Percentiles rank a stretch among this genome's conserved stretches.
Conservation (phyloP, 1,140 invertebrate species). For the Eciton burchellii region DNA sequence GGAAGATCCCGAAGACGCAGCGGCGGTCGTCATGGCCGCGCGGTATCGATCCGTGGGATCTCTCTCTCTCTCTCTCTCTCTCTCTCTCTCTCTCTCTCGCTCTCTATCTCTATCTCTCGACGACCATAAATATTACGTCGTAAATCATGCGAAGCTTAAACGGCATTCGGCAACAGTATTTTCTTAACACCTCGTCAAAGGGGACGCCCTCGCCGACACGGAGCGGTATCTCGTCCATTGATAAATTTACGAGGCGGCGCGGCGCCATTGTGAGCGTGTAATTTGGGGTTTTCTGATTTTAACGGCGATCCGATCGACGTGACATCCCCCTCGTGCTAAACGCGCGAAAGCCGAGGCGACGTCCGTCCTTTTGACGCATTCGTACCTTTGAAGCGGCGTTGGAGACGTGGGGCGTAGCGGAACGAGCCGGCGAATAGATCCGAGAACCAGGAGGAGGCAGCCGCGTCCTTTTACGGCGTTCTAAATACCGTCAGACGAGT, state of each 20-base stretch:
- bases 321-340: neutral
- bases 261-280: constrained; percentile 31
- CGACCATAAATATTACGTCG: constrained; percentile 56
- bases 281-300: constrained; percentile 38
- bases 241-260: constrained; percentile 47
- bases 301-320: constrained; percentile 10
- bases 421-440: neutral
- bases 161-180: constrained; percentile 72
- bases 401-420: neutral
- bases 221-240: constrained; percentile 28
- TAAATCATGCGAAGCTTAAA: constrained; percentile 76
- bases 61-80: neutral
- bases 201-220: constrained; percentile 42
- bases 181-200: constrained; percentile 79
- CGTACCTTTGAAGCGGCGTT: constrained; percentile 5
- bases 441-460: neutral
- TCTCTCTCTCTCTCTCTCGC: neutral
- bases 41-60: constrained; percentile 43
- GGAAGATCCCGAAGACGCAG: constrained; percentile 45
- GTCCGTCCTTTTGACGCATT: neutral
- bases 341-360: neutral
- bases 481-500: too few relatives aligned
- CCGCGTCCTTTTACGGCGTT: too few relatives aligned
- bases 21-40: constrained; percentile 2
- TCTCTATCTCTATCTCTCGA: neutral